These are phyloP conservation scores for Syndactyla subalaris DNA, from an alignment of 2,797 vertebrate genomes.

Conservation along the genomic window DNA sequence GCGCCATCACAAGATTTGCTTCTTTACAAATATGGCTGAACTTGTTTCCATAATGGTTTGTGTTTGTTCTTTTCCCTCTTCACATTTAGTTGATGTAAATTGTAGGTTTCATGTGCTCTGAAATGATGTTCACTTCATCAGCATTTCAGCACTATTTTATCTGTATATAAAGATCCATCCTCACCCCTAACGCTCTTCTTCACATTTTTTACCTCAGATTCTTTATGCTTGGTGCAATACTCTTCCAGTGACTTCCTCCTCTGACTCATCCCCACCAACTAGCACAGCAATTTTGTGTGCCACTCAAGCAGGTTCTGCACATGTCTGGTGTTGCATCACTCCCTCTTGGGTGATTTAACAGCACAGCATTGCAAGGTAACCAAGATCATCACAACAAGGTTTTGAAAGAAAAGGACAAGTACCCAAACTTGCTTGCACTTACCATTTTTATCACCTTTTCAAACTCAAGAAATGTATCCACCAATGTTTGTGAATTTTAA, in stretches of 20 bases:
- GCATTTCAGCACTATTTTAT: conserved; percentile 64
- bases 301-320: conserved; percentile 65
- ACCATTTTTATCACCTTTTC: background rate
- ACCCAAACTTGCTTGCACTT: background rate
- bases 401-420: conserved; percentile 24
- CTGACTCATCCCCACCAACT: conserved; percentile 57
- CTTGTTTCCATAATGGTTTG: conserved; percentile 62
- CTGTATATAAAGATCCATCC: conserved; percentile 55
- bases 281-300: conserved; percentile 49
- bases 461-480: background rate
- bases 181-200: conserved; percentile 50
- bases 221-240: conserved; percentile 28
- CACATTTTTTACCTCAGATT: conserved; percentile 60
- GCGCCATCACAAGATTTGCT: conserved; percentile 59
- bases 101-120: conserved; percentile 62
- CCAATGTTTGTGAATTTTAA: background rate
- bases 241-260: conserved; percentile 53
- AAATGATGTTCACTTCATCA: conserved; percentile 70
- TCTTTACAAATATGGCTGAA: conserved; percentile 63
- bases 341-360: conserved; percentile 41
- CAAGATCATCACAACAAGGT: background rate
- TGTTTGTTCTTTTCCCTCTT: conserved; percentile 62
- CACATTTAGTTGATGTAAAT: conserved; percentile 66
- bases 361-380: conserved; percentile 29
- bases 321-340: conserved; percentile 58